phyloP scores from a whole-genome alignment of 2,113 vertebrate genomes.

The Lepus americanus region DNA sequence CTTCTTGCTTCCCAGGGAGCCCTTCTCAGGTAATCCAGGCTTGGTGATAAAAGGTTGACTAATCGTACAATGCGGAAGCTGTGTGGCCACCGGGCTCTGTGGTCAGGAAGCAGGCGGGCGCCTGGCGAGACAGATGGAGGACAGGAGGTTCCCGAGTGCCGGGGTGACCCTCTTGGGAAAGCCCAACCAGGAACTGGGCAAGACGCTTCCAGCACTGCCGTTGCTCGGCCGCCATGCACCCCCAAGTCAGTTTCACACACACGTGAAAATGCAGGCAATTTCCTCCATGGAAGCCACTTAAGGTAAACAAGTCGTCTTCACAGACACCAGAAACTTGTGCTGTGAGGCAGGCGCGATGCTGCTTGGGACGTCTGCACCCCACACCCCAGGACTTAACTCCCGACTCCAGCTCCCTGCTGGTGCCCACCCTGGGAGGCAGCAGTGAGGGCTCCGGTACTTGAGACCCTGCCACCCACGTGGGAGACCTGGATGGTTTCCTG shows the following conservation, averaged over 20 bases:
- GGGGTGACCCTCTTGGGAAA: neutral
- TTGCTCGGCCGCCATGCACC: too few relatives aligned
- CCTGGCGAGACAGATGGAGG: rapidly evolving
- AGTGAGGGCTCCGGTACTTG: too few relatives aligned
- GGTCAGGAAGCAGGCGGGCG: neutral
- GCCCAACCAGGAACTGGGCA: neutral
- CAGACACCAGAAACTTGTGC: too few relatives aligned
- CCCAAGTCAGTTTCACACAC: neutral
- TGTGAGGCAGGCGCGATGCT: too few relatives aligned
- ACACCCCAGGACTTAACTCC: too few relatives aligned
- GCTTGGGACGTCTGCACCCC: too few relatives aligned
- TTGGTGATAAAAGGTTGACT: too few relatives aligned
- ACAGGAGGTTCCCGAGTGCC: neutral
- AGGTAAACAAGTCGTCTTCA: neutral
- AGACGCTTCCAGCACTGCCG: neutral
- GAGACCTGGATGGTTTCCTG: too few relatives aligned
- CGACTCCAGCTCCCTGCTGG: too few relatives aligned
- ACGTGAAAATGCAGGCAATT: neutral
- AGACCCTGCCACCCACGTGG: too few relatives aligned
- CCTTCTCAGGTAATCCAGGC: neutral
- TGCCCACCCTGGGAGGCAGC: too few relatives aligned
- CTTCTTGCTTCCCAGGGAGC: neutral
- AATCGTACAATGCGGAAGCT: neutral
- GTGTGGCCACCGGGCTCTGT: neutral
- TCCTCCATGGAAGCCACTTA: too few relatives aligned